A percentile compares a stretch with the other conserved stretches of the same genome.
phyloP scores from a whole-genome alignment of 2,797 vertebrate species.

The Luscinia luscinia region DNA sequence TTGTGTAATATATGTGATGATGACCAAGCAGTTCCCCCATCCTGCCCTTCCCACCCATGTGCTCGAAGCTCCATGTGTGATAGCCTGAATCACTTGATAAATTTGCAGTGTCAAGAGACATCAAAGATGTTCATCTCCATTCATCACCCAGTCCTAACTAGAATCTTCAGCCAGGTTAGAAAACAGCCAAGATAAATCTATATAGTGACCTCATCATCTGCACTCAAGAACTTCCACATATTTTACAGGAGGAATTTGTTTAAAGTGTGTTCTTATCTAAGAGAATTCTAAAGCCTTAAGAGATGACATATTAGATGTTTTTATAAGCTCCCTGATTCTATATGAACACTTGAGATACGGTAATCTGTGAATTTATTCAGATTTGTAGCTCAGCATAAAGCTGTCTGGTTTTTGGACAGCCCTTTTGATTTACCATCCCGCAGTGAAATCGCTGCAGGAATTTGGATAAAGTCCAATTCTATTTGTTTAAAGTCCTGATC shows the following conservation, averaged over 20 bases:
- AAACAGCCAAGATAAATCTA: background rate
- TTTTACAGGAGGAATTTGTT: constrained; percentile 41
- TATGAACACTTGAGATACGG: background rate
- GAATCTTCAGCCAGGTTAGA: background rate
- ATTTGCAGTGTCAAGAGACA: background rate
- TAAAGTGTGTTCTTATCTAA: constrained; percentile 47
- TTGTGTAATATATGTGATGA: rapidly evolving
- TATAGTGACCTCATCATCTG: background rate
- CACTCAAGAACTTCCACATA: background rate
- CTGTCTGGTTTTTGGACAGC: constrained; percentile 58
- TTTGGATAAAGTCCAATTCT: constrained; percentile 70
- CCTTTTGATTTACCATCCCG: constrained; percentile 69
- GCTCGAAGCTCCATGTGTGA: background rate
- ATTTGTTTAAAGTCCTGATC: constrained; percentile 70
- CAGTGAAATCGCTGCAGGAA: constrained; percentile 58
- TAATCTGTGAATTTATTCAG: constrained; percentile 50
- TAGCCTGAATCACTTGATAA: background rate
- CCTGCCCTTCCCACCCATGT: background rate
- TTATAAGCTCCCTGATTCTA: constrained; percentile 33
- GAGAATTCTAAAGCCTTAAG: constrained; percentile 5
- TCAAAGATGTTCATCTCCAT: background rate
- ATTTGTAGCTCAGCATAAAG: constrained; percentile 42
- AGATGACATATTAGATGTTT: constrained; percentile 37
- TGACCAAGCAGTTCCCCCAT: background rate
- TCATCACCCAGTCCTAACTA: background rate